phyloP scores from a whole-genome alignment of 2,797 vertebrate species.

The Eleutherodactylus coqui region DNA sequence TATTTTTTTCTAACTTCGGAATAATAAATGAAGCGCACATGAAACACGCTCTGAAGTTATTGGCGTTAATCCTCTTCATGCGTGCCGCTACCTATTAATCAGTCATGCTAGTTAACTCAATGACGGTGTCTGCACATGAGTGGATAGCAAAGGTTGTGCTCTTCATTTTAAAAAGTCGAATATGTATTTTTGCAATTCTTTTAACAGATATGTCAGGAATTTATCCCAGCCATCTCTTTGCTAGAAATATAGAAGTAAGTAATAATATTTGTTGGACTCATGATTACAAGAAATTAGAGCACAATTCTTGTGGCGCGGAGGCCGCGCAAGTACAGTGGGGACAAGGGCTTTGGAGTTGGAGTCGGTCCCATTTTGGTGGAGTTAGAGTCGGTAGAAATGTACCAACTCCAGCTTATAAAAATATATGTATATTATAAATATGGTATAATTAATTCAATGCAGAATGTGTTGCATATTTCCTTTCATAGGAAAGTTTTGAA shows the following conservation, averaged over 20 bases:
- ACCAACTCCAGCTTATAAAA: too few species aligned
- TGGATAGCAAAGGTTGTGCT: slow-evolving; percentile 3
- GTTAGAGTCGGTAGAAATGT: too few species aligned
- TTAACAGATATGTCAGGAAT: background rate
- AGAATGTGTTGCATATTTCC: too few species aligned
- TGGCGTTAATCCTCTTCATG: slow-evolving; percentile 14
- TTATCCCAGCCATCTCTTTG: background rate
- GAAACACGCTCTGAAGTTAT: slow-evolving; percentile 10
- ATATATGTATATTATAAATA: too few species aligned
- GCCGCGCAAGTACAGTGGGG: background rate
- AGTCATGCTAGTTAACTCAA: background rate
- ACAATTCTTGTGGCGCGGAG: background rate
- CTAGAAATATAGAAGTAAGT: background rate
- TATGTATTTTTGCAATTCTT: background rate
- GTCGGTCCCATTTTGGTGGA: too few species aligned
- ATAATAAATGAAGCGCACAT: slow-evolving; percentile 32
- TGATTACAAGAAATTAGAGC: background rate
- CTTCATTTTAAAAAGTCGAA: background rate
- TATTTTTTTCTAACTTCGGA: slow-evolving; percentile 30
- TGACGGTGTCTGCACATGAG: background rate
- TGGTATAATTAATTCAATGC: too few species aligned
- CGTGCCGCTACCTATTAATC: background rate
- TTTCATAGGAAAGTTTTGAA: too few species aligned
- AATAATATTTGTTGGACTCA: background rate
- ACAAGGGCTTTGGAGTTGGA: too few species aligned